Base-by-base conservation (phyloP, 1,140 invertebrate genomes). In the Pseudoatta argentina region DNA sequence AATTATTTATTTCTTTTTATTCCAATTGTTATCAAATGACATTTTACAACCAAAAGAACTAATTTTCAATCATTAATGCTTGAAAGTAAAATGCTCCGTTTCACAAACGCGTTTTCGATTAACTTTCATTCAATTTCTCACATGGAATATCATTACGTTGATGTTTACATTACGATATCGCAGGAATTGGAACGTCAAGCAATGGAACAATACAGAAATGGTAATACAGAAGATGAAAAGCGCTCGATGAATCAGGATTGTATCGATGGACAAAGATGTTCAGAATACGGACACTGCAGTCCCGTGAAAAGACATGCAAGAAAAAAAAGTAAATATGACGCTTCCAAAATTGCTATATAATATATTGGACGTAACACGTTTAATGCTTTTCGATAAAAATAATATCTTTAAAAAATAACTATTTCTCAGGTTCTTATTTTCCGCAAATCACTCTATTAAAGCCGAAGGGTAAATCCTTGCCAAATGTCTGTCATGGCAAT, bases 131-230 rank as follows among this genome's bases (percentile, higher is more conserved):
- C 5, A 24, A 76, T 12, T 30, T 30, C 30, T 57, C 0, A 30
- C 7, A 61, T 18, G 3, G 5, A 77, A 24, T 48, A 27, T 24
- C 7, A 30, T 30, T 39, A 27, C 0, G 8, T 16, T 73, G 3
- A 63, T 30, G 53, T 21, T 66, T 66, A 30, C 14, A 14, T 64
- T 51, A 34, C 21, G 8, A n/a, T 44, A 44, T 75, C 82, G n/a
- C 34, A 94, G 94, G 94, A 95, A 85, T 90, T 95, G 3, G 94
- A 95, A 34, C 93, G 93, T 3, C 93, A 94, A 39, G 94, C 94
- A 0, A 73, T 93, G 85, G 94, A 95, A 81, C 94, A 94, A 63
- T 94, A 95, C 14, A 90, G 86, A 77, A 90, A 90, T 51, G 82
- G 85, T 3, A 73, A 34, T 4, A 10, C 12, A 3, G 67, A 12